These are phyloP conservation scores for Philopotamus ludificatus DNA, from an alignment of 1,140 invertebrate genomes.

Conservation along the genomic window DNA sequence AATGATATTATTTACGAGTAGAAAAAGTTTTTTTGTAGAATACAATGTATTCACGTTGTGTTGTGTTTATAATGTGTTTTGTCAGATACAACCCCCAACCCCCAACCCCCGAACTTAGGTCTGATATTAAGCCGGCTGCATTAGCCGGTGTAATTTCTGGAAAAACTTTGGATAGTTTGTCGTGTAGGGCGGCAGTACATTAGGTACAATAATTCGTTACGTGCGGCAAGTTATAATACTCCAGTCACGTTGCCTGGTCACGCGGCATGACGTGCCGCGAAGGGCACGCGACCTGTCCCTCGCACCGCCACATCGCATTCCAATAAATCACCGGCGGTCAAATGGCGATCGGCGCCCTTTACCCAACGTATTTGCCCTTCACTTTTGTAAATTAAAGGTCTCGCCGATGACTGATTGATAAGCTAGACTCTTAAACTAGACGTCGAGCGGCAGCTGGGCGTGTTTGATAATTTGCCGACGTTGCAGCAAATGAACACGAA, in stretches of 20 bases:
- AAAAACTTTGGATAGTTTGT: background rate
- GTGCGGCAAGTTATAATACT: conserved; percentile 1
- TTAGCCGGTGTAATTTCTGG: background rate
- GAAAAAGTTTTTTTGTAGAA: background rate
- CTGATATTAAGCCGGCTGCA: background rate
- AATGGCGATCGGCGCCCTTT: background rate
- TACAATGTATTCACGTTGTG: background rate
- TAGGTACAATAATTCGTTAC: conserved; percentile 4
- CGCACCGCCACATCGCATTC: background rate
- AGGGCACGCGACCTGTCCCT: background rate
- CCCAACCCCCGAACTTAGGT: background rate
- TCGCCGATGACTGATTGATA: background rate
- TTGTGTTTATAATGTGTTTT: background rate
- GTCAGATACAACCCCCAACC: background rate
- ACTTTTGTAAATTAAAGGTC: background rate
- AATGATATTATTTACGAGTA: too few species aligned
- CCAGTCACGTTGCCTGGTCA: conserved; percentile 1
- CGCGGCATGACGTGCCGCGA: background rate
- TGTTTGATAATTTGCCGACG: too few species aligned
- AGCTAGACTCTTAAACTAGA: too few species aligned
- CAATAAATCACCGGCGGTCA: background rate
- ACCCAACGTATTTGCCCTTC: background rate
- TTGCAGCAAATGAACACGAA: too few species aligned
- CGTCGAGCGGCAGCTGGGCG: too few species aligned
- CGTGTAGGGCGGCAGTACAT: background rate